Evolutionary conservation across 2,797 vertebrate genomes (phyloP).

Genomic region (Cyclura pinguis): DNA sequence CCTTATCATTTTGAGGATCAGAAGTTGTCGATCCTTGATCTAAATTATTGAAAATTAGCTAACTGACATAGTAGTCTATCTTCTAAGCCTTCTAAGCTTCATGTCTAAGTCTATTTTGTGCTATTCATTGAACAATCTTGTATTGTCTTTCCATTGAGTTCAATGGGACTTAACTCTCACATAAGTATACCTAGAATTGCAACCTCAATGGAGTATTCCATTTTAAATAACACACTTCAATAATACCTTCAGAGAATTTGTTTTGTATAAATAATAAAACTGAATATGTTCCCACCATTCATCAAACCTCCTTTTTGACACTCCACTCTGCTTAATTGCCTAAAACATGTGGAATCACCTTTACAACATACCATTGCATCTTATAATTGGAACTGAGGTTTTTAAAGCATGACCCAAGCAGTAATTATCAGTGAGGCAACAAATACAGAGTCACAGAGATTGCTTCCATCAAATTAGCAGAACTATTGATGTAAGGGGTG

Average conservation of each 20-base stretch:
- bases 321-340: conserved; percentile 21
- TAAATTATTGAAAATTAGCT: background rate
- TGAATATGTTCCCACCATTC: conserved; percentile 23
- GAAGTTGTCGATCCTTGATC: too few species aligned
- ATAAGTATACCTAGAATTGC: background rate
- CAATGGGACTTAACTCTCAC: background rate
- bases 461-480: conserved; percentile 41
- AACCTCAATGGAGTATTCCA: conserved; percentile 5
- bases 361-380: background rate
- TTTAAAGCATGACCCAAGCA: conserved; percentile 13
- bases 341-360: background rate
- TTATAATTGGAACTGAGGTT: conserved; percentile 7
- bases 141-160: background rate
- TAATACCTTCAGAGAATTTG: background rate
- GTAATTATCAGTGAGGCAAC: conserved; percentile 16
- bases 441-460: background rate
- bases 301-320: background rate
- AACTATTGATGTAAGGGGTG: conserved; percentile 37
- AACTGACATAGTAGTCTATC: background rate
- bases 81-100: background rate
- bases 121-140: background rate
- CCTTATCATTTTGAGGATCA: too few species aligned
- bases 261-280: conserved; percentile 11
- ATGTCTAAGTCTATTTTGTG: background rate
- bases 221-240: conserved; percentile 14